These are phyloP conservation scores for Nymphalis polychloros DNA, from an alignment of 2,888 invertebrate genomes.

Conservation along the genomic window DNA sequence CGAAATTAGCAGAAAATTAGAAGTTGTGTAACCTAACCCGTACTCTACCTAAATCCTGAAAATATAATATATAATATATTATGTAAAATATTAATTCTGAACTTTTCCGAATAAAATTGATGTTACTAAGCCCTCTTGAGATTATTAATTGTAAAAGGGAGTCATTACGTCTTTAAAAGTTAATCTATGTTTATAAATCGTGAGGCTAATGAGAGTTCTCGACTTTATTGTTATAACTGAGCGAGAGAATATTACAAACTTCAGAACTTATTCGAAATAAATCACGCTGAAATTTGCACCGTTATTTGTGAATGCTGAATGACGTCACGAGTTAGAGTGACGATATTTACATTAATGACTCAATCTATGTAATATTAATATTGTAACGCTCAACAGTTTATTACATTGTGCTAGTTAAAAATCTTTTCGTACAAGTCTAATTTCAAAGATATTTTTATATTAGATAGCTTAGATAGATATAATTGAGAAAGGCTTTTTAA, in stretches of 20 bases:
- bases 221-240: slow-evolving; percentile 47
- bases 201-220: slow-evolving; percentile 54
- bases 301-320: slow-evolving; percentile 40
- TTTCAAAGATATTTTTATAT: no score
- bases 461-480: no score
- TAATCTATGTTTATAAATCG: slow-evolving; percentile 52
- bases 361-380: no score
- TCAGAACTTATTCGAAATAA: slow-evolving; percentile 44
- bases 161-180: slow-evolving; percentile 48
- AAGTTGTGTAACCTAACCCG: no score
- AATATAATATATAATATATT: neutral
- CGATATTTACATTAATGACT: slow-evolving; percentile 1
- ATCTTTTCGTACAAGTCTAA: no score
- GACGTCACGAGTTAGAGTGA: slow-evolving; percentile 34
- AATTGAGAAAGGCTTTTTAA: no score
- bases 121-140: slow-evolving; percentile 26
- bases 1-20: no score
- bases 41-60: neutral
- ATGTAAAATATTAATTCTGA: neutral
- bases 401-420: no score
- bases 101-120: slow-evolving; percentile 1
- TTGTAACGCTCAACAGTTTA: no score
- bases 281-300: slow-evolving; percentile 44
- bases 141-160: slow-evolving; percentile 40
- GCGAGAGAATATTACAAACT: slow-evolving; percentile 46